These are phyloP conservation scores for Gnathochromis pfefferi DNA, from an alignment of 2,113 vertebrate species.

Conservation along the genomic window DNA sequence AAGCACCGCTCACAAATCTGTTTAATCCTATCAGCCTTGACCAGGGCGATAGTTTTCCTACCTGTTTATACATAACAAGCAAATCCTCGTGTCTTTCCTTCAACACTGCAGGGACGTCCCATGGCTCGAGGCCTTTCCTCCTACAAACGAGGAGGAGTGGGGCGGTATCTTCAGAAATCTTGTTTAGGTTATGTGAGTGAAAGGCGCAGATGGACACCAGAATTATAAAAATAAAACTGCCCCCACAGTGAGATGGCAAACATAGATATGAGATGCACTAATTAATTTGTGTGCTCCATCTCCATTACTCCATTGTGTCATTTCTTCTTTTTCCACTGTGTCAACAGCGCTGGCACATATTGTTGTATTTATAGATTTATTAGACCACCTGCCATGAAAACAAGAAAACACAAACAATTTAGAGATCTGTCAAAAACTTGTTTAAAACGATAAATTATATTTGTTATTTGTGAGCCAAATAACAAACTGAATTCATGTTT, in stretches of 20 bases:
- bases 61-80: background rate
- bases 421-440: background rate
- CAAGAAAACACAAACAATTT: background rate
- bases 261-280: background rate
- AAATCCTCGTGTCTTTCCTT: background rate
- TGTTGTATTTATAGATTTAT: background rate
- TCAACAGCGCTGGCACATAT: background rate
- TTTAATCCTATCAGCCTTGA: conserved; percentile 57
- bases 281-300: background rate
- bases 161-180: background rate
- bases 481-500: background rate
- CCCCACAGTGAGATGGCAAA: conserved; percentile 26
- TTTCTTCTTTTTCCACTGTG: background rate
- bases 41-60: background rate
- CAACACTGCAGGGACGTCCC: background rate
- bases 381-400: background rate
- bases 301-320: background rate
- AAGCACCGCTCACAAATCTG: conserved; percentile 43
- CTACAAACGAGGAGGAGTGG: background rate
- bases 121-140: conserved; percentile 47
- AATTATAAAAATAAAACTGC: background rate
- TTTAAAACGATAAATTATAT: accelerated
- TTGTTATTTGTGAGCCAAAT: background rate
- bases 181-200: background rate
- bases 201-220: conserved; percentile 1